phyloP scores from a whole-genome alignment of 2,113 vertebrate genomes.

The Gymnobelideus leadbeateri region DNA sequence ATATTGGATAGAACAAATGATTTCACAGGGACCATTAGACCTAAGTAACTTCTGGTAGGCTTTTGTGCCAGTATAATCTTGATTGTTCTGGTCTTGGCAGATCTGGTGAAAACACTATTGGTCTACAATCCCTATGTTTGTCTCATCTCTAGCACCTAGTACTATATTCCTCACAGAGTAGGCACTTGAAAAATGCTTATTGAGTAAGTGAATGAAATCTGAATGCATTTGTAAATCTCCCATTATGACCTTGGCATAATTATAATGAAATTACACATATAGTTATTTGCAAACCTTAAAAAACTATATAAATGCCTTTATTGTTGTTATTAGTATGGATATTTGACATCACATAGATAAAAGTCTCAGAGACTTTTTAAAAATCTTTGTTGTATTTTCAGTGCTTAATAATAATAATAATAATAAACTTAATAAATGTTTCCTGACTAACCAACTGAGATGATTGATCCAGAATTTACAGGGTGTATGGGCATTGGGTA shows the following conservation, averaged over 20 bases:
- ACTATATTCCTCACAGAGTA: background rate
- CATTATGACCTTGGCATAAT: background rate
- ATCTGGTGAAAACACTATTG: background rate
- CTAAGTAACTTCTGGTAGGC: background rate
- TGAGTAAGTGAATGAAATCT: background rate
- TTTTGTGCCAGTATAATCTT: background rate
- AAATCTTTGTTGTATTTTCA: background rate
- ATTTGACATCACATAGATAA: conserved; percentile 21
- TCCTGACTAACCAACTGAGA: background rate
- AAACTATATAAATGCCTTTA: background rate
- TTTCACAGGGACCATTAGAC: background rate
- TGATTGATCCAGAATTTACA: conserved; percentile 21
- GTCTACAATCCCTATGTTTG: background rate
- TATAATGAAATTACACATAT: background rate
- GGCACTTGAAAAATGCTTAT: background rate
- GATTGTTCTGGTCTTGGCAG: background rate
- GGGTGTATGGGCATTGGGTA: conserved; percentile 48
- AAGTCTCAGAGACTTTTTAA: background rate
- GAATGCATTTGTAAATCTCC: background rate
- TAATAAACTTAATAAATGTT: background rate
- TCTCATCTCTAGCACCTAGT: background rate
- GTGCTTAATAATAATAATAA: background rate
- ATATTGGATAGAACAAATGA: background rate
- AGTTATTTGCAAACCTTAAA: background rate
- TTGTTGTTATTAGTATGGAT: background rate